Conservation (phyloP, 1,140 invertebrate species). For the Mylabris phalerata region DNA sequence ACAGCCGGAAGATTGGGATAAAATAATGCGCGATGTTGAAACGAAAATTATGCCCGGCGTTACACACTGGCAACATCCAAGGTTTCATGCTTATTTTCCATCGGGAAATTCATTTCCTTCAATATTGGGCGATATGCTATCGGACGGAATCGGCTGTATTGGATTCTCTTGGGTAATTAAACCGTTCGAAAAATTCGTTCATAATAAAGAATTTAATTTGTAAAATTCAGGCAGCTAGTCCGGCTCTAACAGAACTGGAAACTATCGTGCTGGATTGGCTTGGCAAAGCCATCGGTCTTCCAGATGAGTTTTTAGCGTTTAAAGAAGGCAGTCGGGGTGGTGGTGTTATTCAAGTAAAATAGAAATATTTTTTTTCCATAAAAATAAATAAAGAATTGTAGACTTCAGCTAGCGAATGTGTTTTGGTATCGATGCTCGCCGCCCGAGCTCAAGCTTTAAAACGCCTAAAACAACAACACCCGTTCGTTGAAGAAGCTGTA, state of each 20-base stretch:
- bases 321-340: slow-evolving; percentile 79
- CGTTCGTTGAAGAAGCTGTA: slow-evolving; percentile 88
- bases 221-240: slow-evolving; percentile 62
- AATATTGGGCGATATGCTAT: slow-evolving; percentile 96
- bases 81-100: slow-evolving; percentile 98
- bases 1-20: slow-evolving; percentile 83
- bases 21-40: slow-evolving; percentile 92
- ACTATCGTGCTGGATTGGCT: slow-evolving; percentile 96
- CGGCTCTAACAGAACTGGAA: slow-evolving; percentile 95
- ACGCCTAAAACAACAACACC: slow-evolving; percentile 80
- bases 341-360: slow-evolving; percentile 79
- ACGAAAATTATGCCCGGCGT: slow-evolving; percentile 96
- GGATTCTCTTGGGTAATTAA: slow-evolving; percentile 92
- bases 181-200: neutral
- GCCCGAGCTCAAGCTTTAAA: slow-evolving; percentile 91
- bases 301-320: slow-evolving; percentile 77
- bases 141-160: slow-evolving; percentile 91
- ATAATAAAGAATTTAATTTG: neutral
- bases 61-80: slow-evolving; percentile 98
- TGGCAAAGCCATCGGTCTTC: slow-evolving; percentile 87
- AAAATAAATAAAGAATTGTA: slow-evolving; percentile 42
- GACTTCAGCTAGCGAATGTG: slow-evolving; percentile 96
- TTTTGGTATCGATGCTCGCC: slow-evolving; percentile 91
- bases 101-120: slow-evolving; percentile 96
- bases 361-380: neutral